phyloP scores from a whole-genome alignment of 2,888 invertebrate species.

The Norana najaformis region DNA sequence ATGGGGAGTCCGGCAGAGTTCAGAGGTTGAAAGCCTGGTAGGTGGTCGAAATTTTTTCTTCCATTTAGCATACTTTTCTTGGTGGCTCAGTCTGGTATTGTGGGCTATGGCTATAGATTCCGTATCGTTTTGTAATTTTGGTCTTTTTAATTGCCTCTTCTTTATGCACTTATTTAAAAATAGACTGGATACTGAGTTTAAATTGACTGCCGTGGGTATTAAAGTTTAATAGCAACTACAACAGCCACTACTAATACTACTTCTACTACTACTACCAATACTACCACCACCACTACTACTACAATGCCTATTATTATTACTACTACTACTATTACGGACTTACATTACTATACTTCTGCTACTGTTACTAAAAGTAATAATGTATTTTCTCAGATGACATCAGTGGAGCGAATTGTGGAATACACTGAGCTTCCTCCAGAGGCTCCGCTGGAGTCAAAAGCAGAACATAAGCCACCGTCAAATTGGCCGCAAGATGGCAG shows the following conservation, averaged over 20 bases:
- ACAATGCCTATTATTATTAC: neutral
- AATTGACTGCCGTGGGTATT: too few relatives aligned
- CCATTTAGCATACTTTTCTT: neutral
- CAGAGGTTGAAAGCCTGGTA: constrained; percentile 70
- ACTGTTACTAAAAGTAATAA: neutral
- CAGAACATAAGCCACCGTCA: constrained; percentile 51
- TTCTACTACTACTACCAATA: neutral
- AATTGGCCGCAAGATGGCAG: constrained; percentile 62
- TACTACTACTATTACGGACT: neutral
- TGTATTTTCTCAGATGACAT: constrained; percentile 60
- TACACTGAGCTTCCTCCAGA: constrained; percentile 77
- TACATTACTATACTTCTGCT: too few relatives aligned
- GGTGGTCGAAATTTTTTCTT: constrained; percentile 24
- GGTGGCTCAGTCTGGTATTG: too few relatives aligned
- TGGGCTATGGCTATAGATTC: neutral
- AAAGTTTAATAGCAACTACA: too few relatives aligned
- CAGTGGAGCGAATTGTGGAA: constrained; percentile 81
- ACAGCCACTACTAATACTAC: neutral
- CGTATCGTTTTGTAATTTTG: neutral
- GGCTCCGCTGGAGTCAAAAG: constrained; percentile 68
- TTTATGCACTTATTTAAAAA: too few relatives aligned
- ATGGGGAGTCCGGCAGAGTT: constrained; percentile 90
- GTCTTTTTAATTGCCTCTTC: too few relatives aligned
- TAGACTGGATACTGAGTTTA: too few relatives aligned
- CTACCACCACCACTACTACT: neutral